Conservation (phyloP, 2,797 vertebrate genomes). For the Sylvia borin region DNA sequence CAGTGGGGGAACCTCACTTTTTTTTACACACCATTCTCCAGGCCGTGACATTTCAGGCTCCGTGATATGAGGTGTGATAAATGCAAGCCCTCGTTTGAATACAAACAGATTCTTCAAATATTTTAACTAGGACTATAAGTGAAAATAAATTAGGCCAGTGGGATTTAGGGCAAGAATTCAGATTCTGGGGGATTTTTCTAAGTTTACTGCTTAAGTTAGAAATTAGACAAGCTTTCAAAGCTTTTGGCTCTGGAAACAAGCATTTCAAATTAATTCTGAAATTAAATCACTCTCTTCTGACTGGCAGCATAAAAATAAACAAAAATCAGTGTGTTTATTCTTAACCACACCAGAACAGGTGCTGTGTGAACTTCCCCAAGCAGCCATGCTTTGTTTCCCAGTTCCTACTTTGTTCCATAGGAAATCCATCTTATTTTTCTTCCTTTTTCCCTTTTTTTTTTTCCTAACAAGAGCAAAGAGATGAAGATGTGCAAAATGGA, state of each 20-base stretch:
- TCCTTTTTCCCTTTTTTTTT: not conserved
- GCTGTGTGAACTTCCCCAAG: not conserved
- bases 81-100: constrained; percentile 75
- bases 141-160: constrained; percentile 75
- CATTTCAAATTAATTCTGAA: not conserved
- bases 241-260: constrained; percentile 39
- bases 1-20: constrained; percentile 59
- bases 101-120: constrained; percentile 82
- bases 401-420: not conserved
- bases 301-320: not conserved
- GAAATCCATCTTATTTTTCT: not conserved
- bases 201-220: constrained; percentile 31
- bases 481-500: not conserved
- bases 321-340: not conserved
- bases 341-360: not conserved
- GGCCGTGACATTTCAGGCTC: constrained; percentile 56
- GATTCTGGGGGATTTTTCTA: constrained; percentile 67
- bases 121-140: constrained; percentile 75
- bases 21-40: constrained; percentile 61
- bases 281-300: constrained; percentile 18
- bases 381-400: not conserved
- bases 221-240: constrained; percentile 37
- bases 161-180: constrained; percentile 63
- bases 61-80: constrained; percentile 80
- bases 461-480: not conserved